Evolutionary conservation across 2,113 vertebrate genomes (phyloP), one percentile per base, ranked within the genome.

Genomic region (Sarotherodon lohbergeri): DNA sequence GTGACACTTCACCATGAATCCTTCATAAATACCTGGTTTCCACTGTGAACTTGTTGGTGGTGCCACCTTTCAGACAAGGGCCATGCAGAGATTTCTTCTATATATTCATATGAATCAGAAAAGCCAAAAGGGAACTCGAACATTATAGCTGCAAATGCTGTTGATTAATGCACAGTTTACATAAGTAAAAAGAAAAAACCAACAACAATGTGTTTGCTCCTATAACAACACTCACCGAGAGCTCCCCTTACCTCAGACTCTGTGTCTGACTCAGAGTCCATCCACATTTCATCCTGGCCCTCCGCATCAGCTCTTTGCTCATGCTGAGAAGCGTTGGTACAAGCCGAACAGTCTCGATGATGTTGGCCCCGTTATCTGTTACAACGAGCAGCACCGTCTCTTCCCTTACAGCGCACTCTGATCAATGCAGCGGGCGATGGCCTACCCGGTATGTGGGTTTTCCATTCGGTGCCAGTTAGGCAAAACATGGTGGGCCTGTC

Each of bases 1-100:
- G 9, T 13, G 0, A 56, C 12, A n/a, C 39, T 71, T 29, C 16
- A 19, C 9, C 16, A n/a, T 63, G 11, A 24, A 29, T 7, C 71
- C 5, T 16, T 41, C 9, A 56, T 56, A 56, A 24, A 56, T 9
- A 99, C 98, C 98, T 95, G 2, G 98, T 98, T 93, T 98, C 98
- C 86, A 98, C 98, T 0, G 97, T 98, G 93, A 98, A 98, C 84
- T 97, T 97, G 94, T 98, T 98, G 84, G 98, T 98, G 89, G 96
- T 98, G 46, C 98, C 98, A 0, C 96, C 96, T 41, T 98, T 97
- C 88, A 99, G 96, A 36, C 98, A 98, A 0, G 98, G 98, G 2
- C 98, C 98, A 1, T 98, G 97, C 6, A 98, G 11, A 56, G 54
- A 56, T 56, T 13, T 56, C 22, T 56, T 56, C 11, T 56, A 56